Evolutionary conservation across 2,888 invertebrate genomes (phyloP), one percentile per base, ranked within the genome.

Genomic region (Drosophila neonasuta): DNA sequence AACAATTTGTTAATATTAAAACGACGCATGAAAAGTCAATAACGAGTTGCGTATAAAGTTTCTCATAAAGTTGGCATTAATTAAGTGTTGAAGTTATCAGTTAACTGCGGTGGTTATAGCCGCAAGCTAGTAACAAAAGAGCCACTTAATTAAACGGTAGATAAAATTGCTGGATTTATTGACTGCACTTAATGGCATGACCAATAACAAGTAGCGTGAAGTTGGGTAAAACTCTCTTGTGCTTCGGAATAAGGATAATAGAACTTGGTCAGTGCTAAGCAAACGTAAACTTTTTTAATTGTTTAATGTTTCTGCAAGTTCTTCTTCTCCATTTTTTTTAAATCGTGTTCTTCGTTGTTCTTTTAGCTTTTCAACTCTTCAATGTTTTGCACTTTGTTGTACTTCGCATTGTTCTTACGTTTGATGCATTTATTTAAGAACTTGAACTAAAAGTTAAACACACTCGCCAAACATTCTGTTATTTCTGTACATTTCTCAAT

Each of bases 221-320:
- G 59, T 55, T 41, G 39, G 29, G n/a, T 42, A 61, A 48, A 51
- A 17, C 13, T 10, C 41, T 8, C 41, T 8, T 7, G 17, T 24
- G 48, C 44, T 52, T 52, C 34, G 57, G 20, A 39, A 24, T 24
- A 46, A 45, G 36, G 36, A 59, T 62, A 73, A 68, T 54, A 68
- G 42, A 56, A 49, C 52, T 45, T 71, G 58, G 60, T 34, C 36
- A 62, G 59, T 62, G 41, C 57, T 50, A 69, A 51, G 17, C 46
- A 45, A 67, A 62, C 48, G 51, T 58, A 61, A 85, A 85, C 82
- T 85, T 85, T 79, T 79, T 77, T 85, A 85, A 81, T 81, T 84
- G 85, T 73, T 79, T 70, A 81, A 81, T 79, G 81, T 79, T 84
- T 55, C 20, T 34, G 52, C 66, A 77, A 84, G 72, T 74, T 24